Percentiles rank a stretch among this genome's conserved stretches.
Conservation (phyloP, 2,797 vertebrate species). For the Brachymystax lenok region DNA sequence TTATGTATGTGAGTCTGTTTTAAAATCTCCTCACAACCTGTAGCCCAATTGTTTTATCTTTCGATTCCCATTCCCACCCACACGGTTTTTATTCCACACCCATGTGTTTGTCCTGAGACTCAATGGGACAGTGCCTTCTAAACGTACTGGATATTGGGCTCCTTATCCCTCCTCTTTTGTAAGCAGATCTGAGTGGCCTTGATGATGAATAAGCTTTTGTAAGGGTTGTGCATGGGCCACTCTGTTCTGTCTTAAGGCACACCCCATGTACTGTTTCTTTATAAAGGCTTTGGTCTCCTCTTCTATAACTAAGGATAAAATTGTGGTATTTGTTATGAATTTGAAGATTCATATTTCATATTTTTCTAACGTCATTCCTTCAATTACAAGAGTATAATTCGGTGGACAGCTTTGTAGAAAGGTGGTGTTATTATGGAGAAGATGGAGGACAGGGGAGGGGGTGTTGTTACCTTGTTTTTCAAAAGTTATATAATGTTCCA, state of each 20-base stretch:
- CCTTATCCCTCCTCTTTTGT: slow-evolving; percentile 52
- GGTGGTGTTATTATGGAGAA: neutral
- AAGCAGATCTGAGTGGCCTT: slow-evolving; percentile 52
- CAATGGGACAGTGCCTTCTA: neutral
- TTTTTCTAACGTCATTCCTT: neutral
- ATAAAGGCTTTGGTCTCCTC: slow-evolving; percentile 6
- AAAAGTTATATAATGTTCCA: too few relatives aligned
- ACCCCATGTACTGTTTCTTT: slow-evolving; percentile 9
- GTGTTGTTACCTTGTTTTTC: too few relatives aligned
- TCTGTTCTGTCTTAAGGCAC: slow-evolving; percentile 63
- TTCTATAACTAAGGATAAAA: slow-evolving; percentile 18
- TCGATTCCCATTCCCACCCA: neutral
- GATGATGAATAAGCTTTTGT: slow-evolving; percentile 72
- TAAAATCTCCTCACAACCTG: neutral
- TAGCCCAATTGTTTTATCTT: neutral
- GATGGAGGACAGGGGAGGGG: neutral
- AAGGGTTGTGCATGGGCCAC: slow-evolving; percentile 56
- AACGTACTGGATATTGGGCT: neutral
- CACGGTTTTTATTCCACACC: neutral
- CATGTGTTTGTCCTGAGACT: neutral
- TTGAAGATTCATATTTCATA: neutral
- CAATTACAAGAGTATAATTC: neutral
- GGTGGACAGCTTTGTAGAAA: neutral
- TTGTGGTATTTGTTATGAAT: slow-evolving; percentile 11
- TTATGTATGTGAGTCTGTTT: neutral